Percentiles rank a stretch among this genome's conserved stretches.
Evolutionary conservation across 2,797 vertebrate genomes (phyloP).

Genomic region (Ambastaia sidthimunki): DNA sequence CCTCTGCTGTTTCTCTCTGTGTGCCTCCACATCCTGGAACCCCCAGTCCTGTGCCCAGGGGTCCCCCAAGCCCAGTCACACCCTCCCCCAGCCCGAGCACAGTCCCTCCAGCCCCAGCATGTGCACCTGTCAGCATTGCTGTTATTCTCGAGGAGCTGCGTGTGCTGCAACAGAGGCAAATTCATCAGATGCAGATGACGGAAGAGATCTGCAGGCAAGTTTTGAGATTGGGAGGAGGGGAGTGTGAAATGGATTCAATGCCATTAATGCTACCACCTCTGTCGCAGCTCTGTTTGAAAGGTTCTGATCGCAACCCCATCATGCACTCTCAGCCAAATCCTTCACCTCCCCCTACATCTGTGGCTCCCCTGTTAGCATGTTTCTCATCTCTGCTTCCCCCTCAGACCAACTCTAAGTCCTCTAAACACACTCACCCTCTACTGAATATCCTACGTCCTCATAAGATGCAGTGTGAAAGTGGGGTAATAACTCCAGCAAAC

Average conservation of each 20-base stretch:
- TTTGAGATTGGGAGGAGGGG: conserved; percentile 81
- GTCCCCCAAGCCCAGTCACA: conserved; percentile 81
- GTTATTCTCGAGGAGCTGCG: conserved; percentile 89
- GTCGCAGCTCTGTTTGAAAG: conserved; percentile 82
- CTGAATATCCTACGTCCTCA: conserved; percentile 78
- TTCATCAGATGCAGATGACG: conserved; percentile 94
- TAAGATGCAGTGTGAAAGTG: conserved; percentile 71
- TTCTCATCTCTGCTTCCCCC: conserved; percentile 79
- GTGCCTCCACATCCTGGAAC: conserved; percentile 82
- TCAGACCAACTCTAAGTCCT: conserved; percentile 69
- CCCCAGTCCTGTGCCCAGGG: conserved; percentile 83
- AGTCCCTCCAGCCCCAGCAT: conserved; percentile 72
- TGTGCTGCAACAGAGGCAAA: conserved; percentile 89
- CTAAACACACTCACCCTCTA: conserved; percentile 72
- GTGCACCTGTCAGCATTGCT: conserved; percentile 85
- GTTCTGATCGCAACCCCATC: conserved; percentile 67
- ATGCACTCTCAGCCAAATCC: conserved; percentile 62
- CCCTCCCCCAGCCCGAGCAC: conserved; percentile 76
- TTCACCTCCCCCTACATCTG: conserved; percentile 65
- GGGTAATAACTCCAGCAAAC: conserved; percentile 58
- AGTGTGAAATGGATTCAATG: conserved; percentile 72
- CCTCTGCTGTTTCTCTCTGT: conserved; percentile 76
- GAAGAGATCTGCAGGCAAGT: conserved; percentile 93
- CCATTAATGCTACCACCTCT: conserved; percentile 74
- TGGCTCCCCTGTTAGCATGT: conserved; percentile 78